Evolutionary conservation across 2,797 vertebrate genomes (phyloP), one percentile per base, ranked within the genome.

Genomic region (Poecilia gillii): DNA sequence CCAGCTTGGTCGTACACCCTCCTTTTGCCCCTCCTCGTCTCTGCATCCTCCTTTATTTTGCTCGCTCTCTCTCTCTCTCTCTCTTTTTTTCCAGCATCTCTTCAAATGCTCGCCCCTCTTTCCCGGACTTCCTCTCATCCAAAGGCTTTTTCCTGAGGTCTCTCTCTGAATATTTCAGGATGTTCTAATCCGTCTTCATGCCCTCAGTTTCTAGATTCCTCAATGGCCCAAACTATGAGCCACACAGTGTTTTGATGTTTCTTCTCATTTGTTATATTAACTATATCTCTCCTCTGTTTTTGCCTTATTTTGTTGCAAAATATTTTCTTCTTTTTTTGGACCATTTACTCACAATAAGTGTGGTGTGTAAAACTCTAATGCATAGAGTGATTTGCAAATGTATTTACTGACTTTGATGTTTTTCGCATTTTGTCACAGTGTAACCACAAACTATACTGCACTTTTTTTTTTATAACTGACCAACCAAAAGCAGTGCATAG

Each of bases 141-240:
- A 28, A 55, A 43, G 33, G 80, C 80, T 77, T 72, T 83, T 81
- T 91, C 57, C 39, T 75, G 46, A 80, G 59, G 76, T 83, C 66
- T 82, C 70, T 79, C 2, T 3, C n/a, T 66, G 62, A 82, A 75
- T 51, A 59, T 82, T 81, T 80, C 14, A 81, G 85, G 84, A 88
- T 74, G 80, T 72, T 66, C 18, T 62, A 16, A 33, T 66, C 6
- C 1, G 9, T 64, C 39, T 39, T 11, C 23, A 20, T 57, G 4
- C 16, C 43, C 75, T 85, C 14, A 25, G 43, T 41, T 59, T 73
- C 84, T 11, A 28, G 33, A 31, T 73, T 71, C 28, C 1, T 46
- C 20, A 47, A 18, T 57, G 3, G 49, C 68, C 45, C 23, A 72
- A 74, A 78, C 23, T 79, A 77, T 73, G 11, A 12, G 74, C 9